A percentile compares a stretch with the other conserved stretches of the same genome.
These are phyloP conservation scores for Glossosoma conforme DNA, from an alignment of 1,140 invertebrate species.

Conservation along the genomic window DNA sequence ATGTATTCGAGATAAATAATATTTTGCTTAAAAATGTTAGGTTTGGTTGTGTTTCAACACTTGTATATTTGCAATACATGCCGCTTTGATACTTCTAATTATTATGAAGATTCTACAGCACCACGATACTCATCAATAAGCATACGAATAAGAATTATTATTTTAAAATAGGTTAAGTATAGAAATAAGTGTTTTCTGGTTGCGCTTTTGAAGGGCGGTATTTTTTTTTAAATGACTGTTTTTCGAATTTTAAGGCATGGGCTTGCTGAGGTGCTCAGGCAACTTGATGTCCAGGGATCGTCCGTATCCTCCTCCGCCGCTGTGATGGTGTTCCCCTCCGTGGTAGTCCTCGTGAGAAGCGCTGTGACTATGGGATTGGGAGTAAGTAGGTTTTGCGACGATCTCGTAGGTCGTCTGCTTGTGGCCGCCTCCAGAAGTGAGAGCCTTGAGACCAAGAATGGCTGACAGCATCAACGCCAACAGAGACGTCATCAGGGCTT, in stretches of 20 bases:
- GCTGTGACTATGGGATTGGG: slow-evolving; percentile 64
- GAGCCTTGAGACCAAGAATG: slow-evolving; percentile 66
- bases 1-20: no score
- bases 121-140: no score
- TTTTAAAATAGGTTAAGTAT: no score
- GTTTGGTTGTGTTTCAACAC: no score
- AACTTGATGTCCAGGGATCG: slow-evolving; percentile 35
- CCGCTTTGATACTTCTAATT: no score
- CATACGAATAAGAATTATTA: no score
- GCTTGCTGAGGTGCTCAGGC: slow-evolving; percentile 31
- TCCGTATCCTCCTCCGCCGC: slow-evolving; percentile 49
- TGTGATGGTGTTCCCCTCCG: slow-evolving; percentile 37
- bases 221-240: no score
- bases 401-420: slow-evolving; percentile 71
- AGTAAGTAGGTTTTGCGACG: slow-evolving; percentile 71
- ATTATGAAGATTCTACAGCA: no score
- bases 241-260: slow-evolving; percentile 2
- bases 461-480: slow-evolving; percentile 72
- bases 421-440: slow-evolving; percentile 54
- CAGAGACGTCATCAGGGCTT: slow-evolving; percentile 75
- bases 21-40: no score
- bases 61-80: no score
- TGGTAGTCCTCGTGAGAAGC: slow-evolving; percentile 42
- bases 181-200: no score
- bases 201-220: no score